phyloP scores from a whole-genome alignment of 2,888 invertebrate genomes.

The Archips xylosteana region DNA sequence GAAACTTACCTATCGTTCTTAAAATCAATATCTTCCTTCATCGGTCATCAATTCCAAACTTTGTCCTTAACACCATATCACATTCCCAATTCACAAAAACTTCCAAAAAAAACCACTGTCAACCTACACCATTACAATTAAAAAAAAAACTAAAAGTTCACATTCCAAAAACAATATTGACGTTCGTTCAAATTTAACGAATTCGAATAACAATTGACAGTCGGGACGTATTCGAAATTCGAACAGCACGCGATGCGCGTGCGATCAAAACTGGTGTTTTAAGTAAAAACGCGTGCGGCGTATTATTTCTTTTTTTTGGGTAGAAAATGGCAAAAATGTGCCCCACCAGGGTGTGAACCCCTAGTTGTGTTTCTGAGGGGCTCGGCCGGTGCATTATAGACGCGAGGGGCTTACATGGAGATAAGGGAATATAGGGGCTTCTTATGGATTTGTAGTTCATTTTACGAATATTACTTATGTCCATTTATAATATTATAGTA shows the following conservation, averaged over 20 bases:
- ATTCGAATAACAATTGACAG: neutral
- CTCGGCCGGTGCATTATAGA: slow-evolving; percentile 79
- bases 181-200: slow-evolving; percentile 11
- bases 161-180: slow-evolving; percentile 19
- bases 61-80: slow-evolving; percentile 60
- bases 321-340: slow-evolving; percentile 80
- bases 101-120: slow-evolving; percentile 28
- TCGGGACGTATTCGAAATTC: slow-evolving; percentile 41
- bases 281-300: slow-evolving; percentile 77
- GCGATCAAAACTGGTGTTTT: slow-evolving; percentile 80
- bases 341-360: slow-evolving; percentile 73
- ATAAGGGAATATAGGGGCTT: neutral
- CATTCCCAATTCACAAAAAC: neutral
- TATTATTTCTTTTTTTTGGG: slow-evolving; percentile 68
- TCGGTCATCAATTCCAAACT: slow-evolving; percentile 51
- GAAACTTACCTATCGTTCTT: slow-evolving; percentile 64
- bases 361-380: slow-evolving; percentile 63
- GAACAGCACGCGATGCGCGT: slow-evolving; percentile 72
- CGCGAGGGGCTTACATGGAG: slow-evolving; percentile 63
- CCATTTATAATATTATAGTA: too few relatives aligned
- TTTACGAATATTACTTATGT: neutral
- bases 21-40: slow-evolving; percentile 64
- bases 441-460: neutral
- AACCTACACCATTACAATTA: slow-evolving; percentile 15
- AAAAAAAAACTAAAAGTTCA: slow-evolving; percentile 34